Evolutionary conservation across 2,113 vertebrate genomes (phyloP), one percentile per base, ranked within the genome.

Genomic region (Callithrix jacchus): DNA sequence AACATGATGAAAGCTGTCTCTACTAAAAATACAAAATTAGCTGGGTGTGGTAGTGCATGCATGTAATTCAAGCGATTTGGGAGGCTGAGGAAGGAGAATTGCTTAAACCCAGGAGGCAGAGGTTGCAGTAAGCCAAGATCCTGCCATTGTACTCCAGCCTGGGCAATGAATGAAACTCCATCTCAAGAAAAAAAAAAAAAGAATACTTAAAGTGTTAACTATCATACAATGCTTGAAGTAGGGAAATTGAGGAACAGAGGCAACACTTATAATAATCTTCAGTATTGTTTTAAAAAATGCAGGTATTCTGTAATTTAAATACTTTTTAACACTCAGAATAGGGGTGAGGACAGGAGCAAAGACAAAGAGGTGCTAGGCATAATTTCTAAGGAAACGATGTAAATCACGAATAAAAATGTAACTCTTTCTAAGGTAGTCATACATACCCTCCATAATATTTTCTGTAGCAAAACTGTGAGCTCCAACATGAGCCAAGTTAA

Each of bases 401-500:
- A 83, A 58, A 77, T 10, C n/a, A 76, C 54, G 47, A 73, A 79
- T 70, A 66, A 73, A 92, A 40, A 47, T n/a, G 87, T 91, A 71
- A 70, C 25, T 47, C 25, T 85, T 91, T 58, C 8, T 25, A 70
- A 54, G 6, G 56, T 87, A 74, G 56, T 76, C 49, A 70, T 21
- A 97, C 98, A 4, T 96, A 99, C 98, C 98, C 16, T 93, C n/a
- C 70, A 8, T 71, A 66, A 21, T 3, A 1, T 56, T 64, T 61
- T 91, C 97, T 80, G 95, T 74, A 54, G 32, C 8, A 93, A 92
- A 96, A 58, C 27, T 87, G 10, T 79, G 82, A 89, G n/a, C 84
- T 30, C 82, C 40, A 25, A n/a, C 88, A 64, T 58, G 77, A 84
- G 88, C 83, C 10, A 21, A 14, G 25, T 76, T 45, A 49, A 79